phyloP scores from a whole-genome alignment of 2,113 vertebrate genomes.

The Lycocorax pyrrhopterus region DNA sequence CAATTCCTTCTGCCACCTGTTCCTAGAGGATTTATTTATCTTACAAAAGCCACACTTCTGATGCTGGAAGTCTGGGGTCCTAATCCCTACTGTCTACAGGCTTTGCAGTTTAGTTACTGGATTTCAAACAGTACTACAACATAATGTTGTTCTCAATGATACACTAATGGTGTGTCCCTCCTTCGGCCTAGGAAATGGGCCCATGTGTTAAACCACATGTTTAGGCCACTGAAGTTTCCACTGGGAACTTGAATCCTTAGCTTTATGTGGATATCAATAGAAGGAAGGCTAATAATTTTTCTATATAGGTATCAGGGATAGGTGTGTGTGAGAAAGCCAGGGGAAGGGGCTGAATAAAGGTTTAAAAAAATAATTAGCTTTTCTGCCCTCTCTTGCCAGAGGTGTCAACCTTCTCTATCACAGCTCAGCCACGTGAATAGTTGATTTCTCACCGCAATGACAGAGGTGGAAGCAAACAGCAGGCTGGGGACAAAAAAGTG shows the following conservation, averaged over 20 bases:
- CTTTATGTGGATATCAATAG: neutral
- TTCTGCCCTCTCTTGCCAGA: neutral
- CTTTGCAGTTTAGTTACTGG: neutral
- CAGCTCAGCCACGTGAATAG: neutral
- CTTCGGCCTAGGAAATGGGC: neutral
- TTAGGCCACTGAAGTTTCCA: neutral
- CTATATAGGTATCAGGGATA: neutral
- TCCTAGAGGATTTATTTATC: neutral
- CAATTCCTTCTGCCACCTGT: neutral
- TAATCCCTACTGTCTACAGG: neutral
- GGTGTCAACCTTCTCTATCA: neutral
- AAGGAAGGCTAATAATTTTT: conserved; percentile 9
- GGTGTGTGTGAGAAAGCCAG: neutral
- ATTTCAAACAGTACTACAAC: neutral
- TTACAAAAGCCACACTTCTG: neutral
- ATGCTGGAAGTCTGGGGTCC: neutral
- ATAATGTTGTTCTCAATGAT: neutral
- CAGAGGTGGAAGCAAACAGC: conserved; percentile 20
- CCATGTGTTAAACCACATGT: neutral
- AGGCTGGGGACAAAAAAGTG: neutral
- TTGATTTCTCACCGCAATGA: conserved; percentile 10
- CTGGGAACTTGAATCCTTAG: neutral
- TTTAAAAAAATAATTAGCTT: conserved; percentile 44
- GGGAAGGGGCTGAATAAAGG: neutral
- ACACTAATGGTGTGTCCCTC: neutral